These are phyloP conservation scores for Watsonalla cultraria DNA, from an alignment of 2,888 invertebrate species.

Conservation along the genomic window DNA sequence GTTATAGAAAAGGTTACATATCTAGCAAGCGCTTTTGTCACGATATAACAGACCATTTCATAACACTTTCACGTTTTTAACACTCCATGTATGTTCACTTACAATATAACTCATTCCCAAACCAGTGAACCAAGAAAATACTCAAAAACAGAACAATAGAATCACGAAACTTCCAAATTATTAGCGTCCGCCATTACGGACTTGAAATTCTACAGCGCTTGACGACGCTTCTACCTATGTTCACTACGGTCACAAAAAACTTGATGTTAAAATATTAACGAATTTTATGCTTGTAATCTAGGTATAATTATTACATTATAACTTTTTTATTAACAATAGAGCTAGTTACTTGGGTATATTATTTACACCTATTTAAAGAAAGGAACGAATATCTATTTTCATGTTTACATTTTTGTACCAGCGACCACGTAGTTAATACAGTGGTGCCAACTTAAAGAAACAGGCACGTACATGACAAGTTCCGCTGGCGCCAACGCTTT, in stretches of 20 bases:
- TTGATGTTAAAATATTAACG: slow-evolving; percentile 27
- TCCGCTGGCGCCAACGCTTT: slow-evolving; percentile 69
- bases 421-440: slow-evolving; percentile 75
- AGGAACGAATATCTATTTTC: slow-evolving; percentile 48
- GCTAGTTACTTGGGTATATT: slow-evolving; percentile 8
- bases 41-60: slow-evolving; percentile 71
- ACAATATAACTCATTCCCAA: slow-evolving; percentile 60
- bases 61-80: slow-evolving; percentile 67
- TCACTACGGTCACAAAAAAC: slow-evolving; percentile 69
- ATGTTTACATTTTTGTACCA: slow-evolving; percentile 75
- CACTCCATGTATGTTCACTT: slow-evolving; percentile 60
- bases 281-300: neutral
- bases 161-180: slow-evolving; percentile 77
- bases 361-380: slow-evolving; percentile 28
- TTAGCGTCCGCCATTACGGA: slow-evolving; percentile 79
- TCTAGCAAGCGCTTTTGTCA: slow-evolving; percentile 79
- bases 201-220: slow-evolving; percentile 72
- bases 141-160: slow-evolving; percentile 74
- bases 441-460: slow-evolving; percentile 48
- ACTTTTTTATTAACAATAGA: slow-evolving; percentile 11
- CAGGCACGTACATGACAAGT: slow-evolving; percentile 33
- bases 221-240: slow-evolving; percentile 75
- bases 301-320: slow-evolving; percentile 10
- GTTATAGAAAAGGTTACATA: slow-evolving; percentile 86
- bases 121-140: slow-evolving; percentile 48